These are phyloP conservation scores for Kryptopterus vitreolus DNA, from an alignment of 2,797 vertebrate genomes.

Conservation along the genomic window DNA sequence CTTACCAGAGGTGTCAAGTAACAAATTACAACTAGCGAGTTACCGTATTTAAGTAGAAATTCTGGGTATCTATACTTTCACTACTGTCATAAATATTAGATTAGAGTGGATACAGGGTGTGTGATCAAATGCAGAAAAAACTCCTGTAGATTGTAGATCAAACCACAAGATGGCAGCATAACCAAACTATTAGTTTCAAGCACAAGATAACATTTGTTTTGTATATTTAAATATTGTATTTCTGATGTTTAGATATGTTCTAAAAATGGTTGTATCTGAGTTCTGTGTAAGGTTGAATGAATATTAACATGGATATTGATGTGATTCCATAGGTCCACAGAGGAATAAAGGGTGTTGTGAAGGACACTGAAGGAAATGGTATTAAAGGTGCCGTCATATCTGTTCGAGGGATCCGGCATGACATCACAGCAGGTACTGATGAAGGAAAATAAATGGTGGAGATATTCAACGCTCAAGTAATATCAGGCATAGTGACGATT, in stretches of 20 bases:
- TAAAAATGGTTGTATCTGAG: background rate
- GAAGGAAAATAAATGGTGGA: background rate
- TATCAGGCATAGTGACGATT: background rate
- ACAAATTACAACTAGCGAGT: too few species aligned
- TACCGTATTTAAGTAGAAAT: too few species aligned
- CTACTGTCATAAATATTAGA: background rate
- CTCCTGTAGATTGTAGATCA: background rate
- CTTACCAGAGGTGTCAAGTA: too few species aligned
- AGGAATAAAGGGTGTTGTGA: constrained; percentile 92
- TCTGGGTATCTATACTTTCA: too few species aligned
- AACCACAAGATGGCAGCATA: constrained; percentile 26
- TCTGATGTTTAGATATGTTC: background rate
- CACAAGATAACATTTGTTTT: background rate
- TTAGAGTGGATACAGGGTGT: background rate
- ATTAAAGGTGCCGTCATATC: constrained; percentile 87
- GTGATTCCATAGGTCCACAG: constrained; percentile 80
- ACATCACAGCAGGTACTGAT: constrained; percentile 87
- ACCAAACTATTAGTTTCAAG: background rate
- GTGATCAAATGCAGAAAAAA: background rate
- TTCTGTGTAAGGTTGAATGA: background rate
- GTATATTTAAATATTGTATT: background rate
- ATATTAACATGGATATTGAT: background rate
- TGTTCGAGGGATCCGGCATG: constrained; percentile 87
- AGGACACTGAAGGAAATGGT: constrained; percentile 81
- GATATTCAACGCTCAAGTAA: background rate